Percentiles rank a stretch among this genome's conserved stretches.
phyloP scores from a whole-genome alignment of 2,113 vertebrate species.

The Gnathonemus longibarbis region DNA sequence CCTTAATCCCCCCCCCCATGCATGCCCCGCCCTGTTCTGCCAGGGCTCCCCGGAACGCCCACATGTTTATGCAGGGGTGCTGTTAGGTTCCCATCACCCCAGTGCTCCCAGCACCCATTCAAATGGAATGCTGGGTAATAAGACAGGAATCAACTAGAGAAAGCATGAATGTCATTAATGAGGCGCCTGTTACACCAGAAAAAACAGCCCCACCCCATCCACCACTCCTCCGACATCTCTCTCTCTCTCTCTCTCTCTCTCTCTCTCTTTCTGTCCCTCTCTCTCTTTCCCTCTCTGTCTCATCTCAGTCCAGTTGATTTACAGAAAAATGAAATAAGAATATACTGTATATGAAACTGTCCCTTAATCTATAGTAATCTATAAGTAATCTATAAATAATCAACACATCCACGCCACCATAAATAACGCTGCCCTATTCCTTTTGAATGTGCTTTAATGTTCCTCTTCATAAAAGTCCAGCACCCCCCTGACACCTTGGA shows the following conservation, averaged over 20 bases:
- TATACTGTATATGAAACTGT: background rate
- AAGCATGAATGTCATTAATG: conserved; percentile 1
- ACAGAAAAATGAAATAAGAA: background rate
- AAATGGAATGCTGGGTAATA: background rate
- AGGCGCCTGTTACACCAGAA: background rate
- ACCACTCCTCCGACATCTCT: background rate
- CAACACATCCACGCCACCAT: background rate
- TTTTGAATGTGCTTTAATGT: background rate
- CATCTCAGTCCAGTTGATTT: background rate
- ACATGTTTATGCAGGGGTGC: background rate
- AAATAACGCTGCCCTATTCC: background rate
- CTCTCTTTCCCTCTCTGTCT: background rate
- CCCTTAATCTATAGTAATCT: background rate
- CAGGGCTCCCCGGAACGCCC: background rate
- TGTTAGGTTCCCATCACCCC: background rate
- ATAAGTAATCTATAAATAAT: background rate
- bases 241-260: background rate
- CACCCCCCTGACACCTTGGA: background rate
- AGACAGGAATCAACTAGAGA: background rate
- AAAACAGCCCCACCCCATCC: background rate
- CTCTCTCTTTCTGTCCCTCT: background rate
- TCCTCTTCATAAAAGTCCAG: background rate
- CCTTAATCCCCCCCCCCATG: background rate
- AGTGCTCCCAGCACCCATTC: background rate
- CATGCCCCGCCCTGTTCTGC: background rate